Evolutionary conservation across 1,140 invertebrate species (phyloP), one percentile per base, ranked within the genome.

Genomic region (Pseudachorutes palmiensis): DNA sequence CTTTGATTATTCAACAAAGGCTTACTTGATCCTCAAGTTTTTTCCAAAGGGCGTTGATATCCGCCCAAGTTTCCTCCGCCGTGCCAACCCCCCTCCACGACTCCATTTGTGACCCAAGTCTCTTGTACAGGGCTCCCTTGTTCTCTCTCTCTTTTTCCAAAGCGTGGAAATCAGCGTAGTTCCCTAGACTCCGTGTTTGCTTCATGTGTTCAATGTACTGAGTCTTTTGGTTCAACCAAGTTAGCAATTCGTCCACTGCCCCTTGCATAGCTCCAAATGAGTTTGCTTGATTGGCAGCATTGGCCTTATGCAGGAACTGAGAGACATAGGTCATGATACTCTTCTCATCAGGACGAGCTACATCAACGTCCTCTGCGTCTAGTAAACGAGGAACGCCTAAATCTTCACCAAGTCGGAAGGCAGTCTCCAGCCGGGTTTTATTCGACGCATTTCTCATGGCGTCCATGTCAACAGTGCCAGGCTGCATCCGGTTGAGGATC

Each of bases 241-340:
- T 82, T 73, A 89, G 81, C 51, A 97, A 80, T 65, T 85, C 83
- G 74, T 87, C 85, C 76, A 89, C 92, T 76, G 94, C 88, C 72
- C 86, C 83, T 76, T 92, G 87, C 64, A 92, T 83, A 69, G 86
- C 82, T 29, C 85, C 84, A 45, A 90, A 85, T 24, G 87, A 85
- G 73, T 89, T 87, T 2, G 81, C 81, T 68, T 82, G 76, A 36
- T n/a, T n/a, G n/a, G 88, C 88, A 79, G 92, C 90, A 24, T 90
- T 89, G 79, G 94, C 97, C 80, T 94, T 94, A 77, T 97, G 92
- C 70, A 98, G 82, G 80, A 98, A 99, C 81, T 98, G 94, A 41
- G 97, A 94, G 49, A 99, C 94, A 79, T 99, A 99, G 31, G 97
- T 99, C 94, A 99, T 98, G 70, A 99, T 92, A 33, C 94, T 98